Percentiles rank a stretch among this genome's conserved stretches.
These are phyloP conservation scores for Magallana ariakensis DNA, from an alignment of 1,140 invertebrate genomes.

Conservation along the genomic window DNA sequence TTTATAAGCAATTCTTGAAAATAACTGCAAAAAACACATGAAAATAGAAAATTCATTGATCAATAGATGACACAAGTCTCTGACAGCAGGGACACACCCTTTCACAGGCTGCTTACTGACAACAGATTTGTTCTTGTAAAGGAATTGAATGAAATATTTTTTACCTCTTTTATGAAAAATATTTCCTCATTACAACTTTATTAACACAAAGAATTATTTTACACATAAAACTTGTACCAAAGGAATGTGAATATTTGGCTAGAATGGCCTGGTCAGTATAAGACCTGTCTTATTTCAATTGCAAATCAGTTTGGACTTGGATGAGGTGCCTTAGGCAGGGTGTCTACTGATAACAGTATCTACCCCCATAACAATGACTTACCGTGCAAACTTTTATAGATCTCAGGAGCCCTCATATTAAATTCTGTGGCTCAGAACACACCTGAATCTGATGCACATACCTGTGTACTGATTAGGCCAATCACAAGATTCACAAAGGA, in stretches of 20 bases:
- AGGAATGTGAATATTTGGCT: not conserved
- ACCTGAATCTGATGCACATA: not conserved
- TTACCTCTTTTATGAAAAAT: not conserved
- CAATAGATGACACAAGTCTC: not conserved
- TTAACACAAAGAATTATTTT: too few relatives aligned
- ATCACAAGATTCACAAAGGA: slow-evolving; percentile 17
- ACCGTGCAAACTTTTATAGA: not conserved
- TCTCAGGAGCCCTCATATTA: not conserved
- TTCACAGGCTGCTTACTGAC: not conserved
- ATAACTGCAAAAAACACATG: not conserved
- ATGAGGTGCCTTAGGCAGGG: not conserved
- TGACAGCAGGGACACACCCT: not conserved
- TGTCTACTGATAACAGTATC: not conserved
- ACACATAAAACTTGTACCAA: not conserved
- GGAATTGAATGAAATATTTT: not conserved
- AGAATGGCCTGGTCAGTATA: not conserved
- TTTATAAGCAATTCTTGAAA: too few relatives aligned
- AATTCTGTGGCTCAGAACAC: not conserved
- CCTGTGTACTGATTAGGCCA: not conserved
- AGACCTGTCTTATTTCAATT: slow-evolving; percentile 13
- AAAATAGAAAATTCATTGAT: not conserved
- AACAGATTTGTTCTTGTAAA: not conserved
- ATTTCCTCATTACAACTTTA: not conserved
- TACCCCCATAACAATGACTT: slow-evolving; percentile 16
- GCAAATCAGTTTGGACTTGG: slow-evolving; percentile 3